Evolutionary conservation across 2,113 vertebrate species (phyloP), one percentile per base, ranked within the genome.

Genomic region (Hydropotes inermis): DNA sequence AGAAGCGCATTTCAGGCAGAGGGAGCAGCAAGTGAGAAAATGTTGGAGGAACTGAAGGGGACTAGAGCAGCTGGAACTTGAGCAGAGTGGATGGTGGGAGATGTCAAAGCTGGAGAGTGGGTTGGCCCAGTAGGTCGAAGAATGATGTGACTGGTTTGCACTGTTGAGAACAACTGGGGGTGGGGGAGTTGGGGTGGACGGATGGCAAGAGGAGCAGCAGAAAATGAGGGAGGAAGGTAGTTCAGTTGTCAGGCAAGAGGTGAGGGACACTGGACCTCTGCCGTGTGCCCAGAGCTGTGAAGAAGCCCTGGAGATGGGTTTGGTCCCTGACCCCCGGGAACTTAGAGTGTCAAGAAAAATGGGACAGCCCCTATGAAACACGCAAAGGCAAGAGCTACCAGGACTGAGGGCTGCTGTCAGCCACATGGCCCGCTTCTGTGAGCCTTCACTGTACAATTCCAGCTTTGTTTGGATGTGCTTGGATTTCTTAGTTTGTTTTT

Each of bases 401-500:
- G n/a, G 52, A 33, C 91, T 16, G 5, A 27, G 27, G 28, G 19
- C 43, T 47, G 16, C 9, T 16, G 47, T 43, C 87, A 39, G 70
- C 81, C 45, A 16, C 52, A 39, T 1, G 5, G 17, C 58, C 91
- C 45, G 67, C 47, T 28, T 28, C 36, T 10, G 0, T 2, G 3
- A 91, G 39, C 58, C 47, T 87, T 67, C 2, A 13, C 17, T 6
- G 47, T 21, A 47, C 85, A 17, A 11, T 21, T 30, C 81, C 36
- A 78, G 50, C 50, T 92, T 54, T 55, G 43, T 25, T 52, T 52
- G 85, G 45, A 54, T 61, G 5, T 23, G 23, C 86, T 39, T 87
- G n/a, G 21, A 47, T 50, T 74, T 92, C 33, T 67, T 52, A 27
- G 15, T 81, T 61, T 70, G 70, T 54, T 92, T 86, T 55, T 89